A percentile compares a stretch with the other conserved stretches of the same genome.
Evolutionary conservation across 2,797 vertebrate genomes (phyloP).

Genomic region (Benthosema pterotum): DNA sequence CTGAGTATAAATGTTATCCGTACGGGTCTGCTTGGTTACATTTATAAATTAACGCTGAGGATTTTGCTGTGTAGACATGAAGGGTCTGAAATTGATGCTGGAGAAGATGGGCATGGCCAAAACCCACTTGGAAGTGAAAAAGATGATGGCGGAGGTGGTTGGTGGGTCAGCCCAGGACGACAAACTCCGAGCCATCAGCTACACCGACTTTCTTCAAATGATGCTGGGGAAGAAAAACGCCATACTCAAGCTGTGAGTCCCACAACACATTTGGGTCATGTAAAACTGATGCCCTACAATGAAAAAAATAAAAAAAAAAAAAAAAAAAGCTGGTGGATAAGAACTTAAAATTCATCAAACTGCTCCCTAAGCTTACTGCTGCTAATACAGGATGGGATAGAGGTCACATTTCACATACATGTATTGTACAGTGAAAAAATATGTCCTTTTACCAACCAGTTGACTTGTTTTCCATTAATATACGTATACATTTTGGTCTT

Average conservation of each 20-base stretch:
- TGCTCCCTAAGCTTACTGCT: too few relatives aligned
- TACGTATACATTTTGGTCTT: too few relatives aligned
- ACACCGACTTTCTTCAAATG: constrained; percentile 84
- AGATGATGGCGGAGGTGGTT: constrained; percentile 83
- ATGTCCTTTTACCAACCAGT: too few relatives aligned
- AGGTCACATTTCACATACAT: too few relatives aligned
- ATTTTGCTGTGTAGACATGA: constrained; percentile 74
- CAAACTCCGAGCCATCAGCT: constrained; percentile 62
- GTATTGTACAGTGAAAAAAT: too few relatives aligned
- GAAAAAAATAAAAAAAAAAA: too few relatives aligned
- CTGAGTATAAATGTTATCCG: too few relatives aligned
- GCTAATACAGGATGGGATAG: too few relatives aligned
- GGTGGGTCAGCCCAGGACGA: constrained; percentile 73
- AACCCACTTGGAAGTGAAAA: constrained; percentile 87
- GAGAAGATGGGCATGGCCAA: constrained; percentile 85
- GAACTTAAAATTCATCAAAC: neutral
- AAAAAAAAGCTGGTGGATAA: neutral
- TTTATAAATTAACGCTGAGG: too few relatives aligned
- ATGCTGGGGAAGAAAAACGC: constrained; percentile 86
- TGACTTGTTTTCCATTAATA: too few relatives aligned
- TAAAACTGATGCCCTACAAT: neutral
- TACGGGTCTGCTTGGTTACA: too few relatives aligned
- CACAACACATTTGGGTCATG: neutral
- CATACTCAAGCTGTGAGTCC: constrained; percentile 84
- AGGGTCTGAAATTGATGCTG: constrained; percentile 87